Conservation (phyloP, 1,140 invertebrate species). For the Camponotus floridanus region DNA sequence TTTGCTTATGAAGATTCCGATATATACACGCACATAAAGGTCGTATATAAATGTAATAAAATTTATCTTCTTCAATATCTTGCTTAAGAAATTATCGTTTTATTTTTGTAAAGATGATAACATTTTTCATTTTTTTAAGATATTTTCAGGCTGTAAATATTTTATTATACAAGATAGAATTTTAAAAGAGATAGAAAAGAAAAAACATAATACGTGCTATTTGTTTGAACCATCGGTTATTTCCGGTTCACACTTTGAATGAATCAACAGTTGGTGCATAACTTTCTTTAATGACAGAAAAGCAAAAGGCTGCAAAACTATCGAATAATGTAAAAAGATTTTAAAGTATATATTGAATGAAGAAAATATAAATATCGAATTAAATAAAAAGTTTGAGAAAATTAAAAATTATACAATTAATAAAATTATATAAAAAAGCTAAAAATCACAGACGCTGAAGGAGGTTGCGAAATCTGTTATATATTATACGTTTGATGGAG, state of each 20-base stretch:
- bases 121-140: neutral
- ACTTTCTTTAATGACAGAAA: conserved; percentile 12
- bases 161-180: neutral
- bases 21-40: too few relatives aligned
- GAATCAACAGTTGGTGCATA: conserved; percentile 28
- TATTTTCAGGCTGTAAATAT: neutral
- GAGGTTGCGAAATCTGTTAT: too few relatives aligned
- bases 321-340: neutral
- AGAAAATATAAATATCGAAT: neutral
- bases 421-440: too few relatives aligned
- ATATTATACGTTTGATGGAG: too few relatives aligned
- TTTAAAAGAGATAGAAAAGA: neutral
- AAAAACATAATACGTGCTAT: neutral
- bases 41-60: neutral
- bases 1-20: neutral
- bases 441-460: too few relatives aligned
- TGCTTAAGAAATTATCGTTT: neutral
- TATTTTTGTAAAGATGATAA: neutral
- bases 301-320: neutral
- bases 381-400: neutral
- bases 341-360: neutral
- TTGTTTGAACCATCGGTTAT: conserved; percentile 39
- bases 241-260: conserved; percentile 56
- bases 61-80: neutral
- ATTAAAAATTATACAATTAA: too few relatives aligned